Conservation (phyloP, 2,888 invertebrate species). For the Torymus texanus region DNA sequence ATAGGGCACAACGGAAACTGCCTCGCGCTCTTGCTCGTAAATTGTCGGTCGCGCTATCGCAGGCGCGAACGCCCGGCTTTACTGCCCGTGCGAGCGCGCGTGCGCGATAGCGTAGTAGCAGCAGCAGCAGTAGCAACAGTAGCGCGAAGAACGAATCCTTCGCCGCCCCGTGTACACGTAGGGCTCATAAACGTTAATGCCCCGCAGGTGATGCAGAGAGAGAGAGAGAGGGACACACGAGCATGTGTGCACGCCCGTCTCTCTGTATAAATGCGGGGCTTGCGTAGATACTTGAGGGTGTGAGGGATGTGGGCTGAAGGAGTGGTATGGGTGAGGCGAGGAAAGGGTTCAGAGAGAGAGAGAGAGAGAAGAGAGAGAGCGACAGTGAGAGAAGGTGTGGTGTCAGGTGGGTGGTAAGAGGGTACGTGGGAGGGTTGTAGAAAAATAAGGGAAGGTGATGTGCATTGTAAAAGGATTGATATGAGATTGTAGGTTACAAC, state of each 20-base stretch:
- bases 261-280: slow-evolving; percentile 36
- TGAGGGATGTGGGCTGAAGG: slow-evolving; percentile 4
- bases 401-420: neutral
- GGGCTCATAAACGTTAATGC: slow-evolving; percentile 54
- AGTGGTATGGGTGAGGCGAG: neutral
- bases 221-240: too few relatives aligned
- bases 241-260: neutral
- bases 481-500: too few relatives aligned
- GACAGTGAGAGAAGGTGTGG: neutral
- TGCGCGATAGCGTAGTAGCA: too few relatives aligned
- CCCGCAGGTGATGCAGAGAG: neutral
- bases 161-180: slow-evolving; percentile 35
- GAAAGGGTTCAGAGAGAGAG: neutral
- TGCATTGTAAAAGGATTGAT: too few relatives aligned
- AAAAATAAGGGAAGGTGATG: too few relatives aligned
- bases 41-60: slow-evolving; percentile 7
- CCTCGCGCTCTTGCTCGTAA: slow-evolving; percentile 5
- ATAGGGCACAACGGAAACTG: too few relatives aligned
- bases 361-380: neutral
- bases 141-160: slow-evolving; percentile 46
- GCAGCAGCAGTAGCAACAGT: slow-evolving; percentile 3
- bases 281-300: slow-evolving; percentile 8
- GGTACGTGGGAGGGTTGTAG: slow-evolving; percentile 9
- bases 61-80: slow-evolving; percentile 18
- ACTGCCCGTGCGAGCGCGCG: neutral